These are phyloP conservation scores for Serinus canaria DNA, from an alignment of 2,113 vertebrate genomes.

Conservation along the genomic window DNA sequence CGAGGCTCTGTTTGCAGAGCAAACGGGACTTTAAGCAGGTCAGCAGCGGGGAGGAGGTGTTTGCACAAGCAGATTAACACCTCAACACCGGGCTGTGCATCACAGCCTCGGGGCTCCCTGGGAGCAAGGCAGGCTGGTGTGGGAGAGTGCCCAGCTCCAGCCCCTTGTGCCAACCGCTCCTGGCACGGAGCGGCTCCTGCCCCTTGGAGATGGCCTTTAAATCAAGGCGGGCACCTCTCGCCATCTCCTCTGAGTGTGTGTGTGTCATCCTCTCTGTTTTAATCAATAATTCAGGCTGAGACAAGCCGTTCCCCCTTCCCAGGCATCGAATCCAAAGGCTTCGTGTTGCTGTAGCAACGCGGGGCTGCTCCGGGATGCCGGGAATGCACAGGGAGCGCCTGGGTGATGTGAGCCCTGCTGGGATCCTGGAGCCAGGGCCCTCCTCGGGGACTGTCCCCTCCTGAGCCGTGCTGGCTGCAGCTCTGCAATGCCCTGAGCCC, in stretches of 20 bases:
- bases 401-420: not conserved
- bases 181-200: not conserved
- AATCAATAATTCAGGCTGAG: conserved; percentile 65
- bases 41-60: not conserved
- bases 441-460: not conserved
- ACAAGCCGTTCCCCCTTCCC: conserved; percentile 21
- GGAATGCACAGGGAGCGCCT: not conserved
- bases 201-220: not conserved
- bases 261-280: conserved; percentile 31
- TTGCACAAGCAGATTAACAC: not conserved
- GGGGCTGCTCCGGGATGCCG: conserved; percentile 27
- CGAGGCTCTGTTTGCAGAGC: conserved; percentile 14
- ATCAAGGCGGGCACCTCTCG: not conserved
- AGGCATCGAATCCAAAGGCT: conserved; percentile 39
- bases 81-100: not conserved
- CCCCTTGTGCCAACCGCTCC: rapidly evolving
- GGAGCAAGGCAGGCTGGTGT: not conserved
- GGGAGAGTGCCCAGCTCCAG: not conserved
- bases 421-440: not conserved
- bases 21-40: not conserved
- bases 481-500: rapidly evolving
- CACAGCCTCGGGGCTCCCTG: not conserved
- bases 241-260: not conserved
- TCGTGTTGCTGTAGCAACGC: conserved; percentile 55
- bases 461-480: not conserved